A percentile compares a stretch with the other conserved stretches of the same genome.
phyloP scores from a whole-genome alignment of 1,140 invertebrate species.

The Trialeurodes vaporariorum region DNA sequence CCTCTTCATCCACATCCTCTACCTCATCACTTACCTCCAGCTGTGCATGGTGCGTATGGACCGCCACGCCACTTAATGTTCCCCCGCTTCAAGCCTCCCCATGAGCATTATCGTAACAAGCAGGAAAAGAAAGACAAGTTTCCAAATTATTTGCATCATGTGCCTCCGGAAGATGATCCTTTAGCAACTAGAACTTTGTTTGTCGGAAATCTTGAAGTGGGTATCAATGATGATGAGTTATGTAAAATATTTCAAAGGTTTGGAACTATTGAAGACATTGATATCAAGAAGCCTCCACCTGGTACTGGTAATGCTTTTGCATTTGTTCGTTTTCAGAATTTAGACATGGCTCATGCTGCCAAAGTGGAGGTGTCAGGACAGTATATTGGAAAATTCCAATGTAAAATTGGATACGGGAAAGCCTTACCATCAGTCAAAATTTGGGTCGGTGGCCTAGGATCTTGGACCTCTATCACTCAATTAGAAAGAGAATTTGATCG shows the following conservation, averaged over 20 bases:
- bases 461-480: conserved; percentile 84
- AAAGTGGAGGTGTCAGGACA: conserved; percentile 95
- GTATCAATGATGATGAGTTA: conserved; percentile 88
- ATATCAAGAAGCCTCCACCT: conserved; percentile 89
- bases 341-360: conserved; percentile 87
- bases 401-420: conserved; percentile 98
- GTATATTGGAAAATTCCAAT: conserved; percentile 96
- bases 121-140: conserved; percentile 94
- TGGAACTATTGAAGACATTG: conserved; percentile 93
- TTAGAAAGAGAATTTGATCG: conserved; percentile 91
- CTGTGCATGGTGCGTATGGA: conserved; percentile 53
- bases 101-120: conserved; percentile 56
- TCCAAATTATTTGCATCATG: conserved; percentile 90
- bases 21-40: conserved; percentile 48
- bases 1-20: conserved; percentile 39
- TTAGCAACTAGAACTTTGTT: conserved; percentile 91
- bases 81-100: conserved; percentile 38
- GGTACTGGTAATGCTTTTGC: conserved; percentile 95
- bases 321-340: conserved; percentile 88
- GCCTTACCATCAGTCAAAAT: conserved; percentile 90
- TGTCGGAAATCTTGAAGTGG: conserved; percentile 94
- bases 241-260: conserved; percentile 87
- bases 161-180: conserved; percentile 91
- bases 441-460: conserved; percentile 92
- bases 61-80: conserved; percentile 59